A percentile compares a stretch with the other conserved stretches of the same genome.
Conservation (phyloP, 1,140 invertebrate genomes). For the Druon quercuslanigerum region DNA sequence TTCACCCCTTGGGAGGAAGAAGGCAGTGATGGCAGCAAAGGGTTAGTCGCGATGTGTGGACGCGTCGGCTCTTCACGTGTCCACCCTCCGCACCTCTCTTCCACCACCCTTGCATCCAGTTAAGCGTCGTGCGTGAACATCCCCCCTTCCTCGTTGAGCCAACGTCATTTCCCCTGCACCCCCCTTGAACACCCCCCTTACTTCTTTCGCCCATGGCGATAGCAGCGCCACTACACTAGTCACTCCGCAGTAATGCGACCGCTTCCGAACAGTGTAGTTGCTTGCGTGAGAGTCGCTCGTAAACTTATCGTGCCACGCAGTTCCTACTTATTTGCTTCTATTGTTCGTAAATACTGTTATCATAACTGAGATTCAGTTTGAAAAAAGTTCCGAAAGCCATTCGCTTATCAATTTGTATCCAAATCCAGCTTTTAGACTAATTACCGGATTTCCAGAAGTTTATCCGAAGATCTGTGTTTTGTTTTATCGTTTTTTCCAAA, state of each 20-base stretch:
- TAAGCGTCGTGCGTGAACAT: slow-evolving; percentile 29
- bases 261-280: slow-evolving; percentile 60
- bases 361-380: neutral
- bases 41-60: slow-evolving; percentile 55
- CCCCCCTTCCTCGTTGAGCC: slow-evolving; percentile 29
- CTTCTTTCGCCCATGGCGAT: slow-evolving; percentile 35
- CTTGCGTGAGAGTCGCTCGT: slow-evolving; percentile 35
- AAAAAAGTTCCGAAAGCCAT: neutral
- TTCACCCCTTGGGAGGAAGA: slow-evolving; percentile 46
- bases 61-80: slow-evolving; percentile 60
- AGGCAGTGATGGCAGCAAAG: slow-evolving; percentile 37
- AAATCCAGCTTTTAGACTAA: neutral
- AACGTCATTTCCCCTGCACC: slow-evolving; percentile 35
- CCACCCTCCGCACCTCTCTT: slow-evolving; percentile 33
- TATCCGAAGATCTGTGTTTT: neutral
- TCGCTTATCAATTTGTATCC: neutral
- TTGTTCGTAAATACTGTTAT: neutral
- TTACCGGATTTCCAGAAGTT: neutral
- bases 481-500: neutral
- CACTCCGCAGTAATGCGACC: slow-evolving; percentile 68
- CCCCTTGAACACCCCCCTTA: slow-evolving; percentile 26
- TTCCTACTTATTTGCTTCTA: slow-evolving; percentile 4
- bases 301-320: slow-evolving; percentile 39
- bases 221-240: slow-evolving; percentile 56
- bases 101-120: slow-evolving; percentile 7